These are phyloP conservation scores for Pocillopora verrucosa DNA, from an alignment of 64 coral and sea anemone species.

Conservation along the genomic window DNA sequence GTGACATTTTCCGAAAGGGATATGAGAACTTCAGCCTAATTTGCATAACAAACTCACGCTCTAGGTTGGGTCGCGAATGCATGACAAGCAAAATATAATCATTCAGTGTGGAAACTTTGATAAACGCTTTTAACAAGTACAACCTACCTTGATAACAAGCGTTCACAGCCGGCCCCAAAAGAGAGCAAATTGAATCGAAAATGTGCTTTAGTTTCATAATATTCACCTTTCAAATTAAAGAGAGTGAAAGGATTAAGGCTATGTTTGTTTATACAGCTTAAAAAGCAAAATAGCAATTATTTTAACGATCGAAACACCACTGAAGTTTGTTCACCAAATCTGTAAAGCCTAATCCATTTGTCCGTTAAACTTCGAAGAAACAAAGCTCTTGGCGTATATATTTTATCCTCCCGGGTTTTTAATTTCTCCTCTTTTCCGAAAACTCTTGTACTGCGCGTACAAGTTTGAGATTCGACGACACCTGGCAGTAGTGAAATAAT, in stretches of 20 bases:
- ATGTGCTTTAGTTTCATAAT: constrained; percentile 7
- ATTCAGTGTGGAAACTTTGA: no score
- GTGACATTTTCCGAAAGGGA: not conserved
- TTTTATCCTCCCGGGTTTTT: not conserved
- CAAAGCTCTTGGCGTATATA: not conserved
- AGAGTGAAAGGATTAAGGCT: not conserved
- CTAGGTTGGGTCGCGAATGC: not conserved
- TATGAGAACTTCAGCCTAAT: not conserved
- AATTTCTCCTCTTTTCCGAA: not conserved
- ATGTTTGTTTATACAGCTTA: constrained; percentile 40
- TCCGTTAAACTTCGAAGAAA: not conserved
- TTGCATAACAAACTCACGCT: constrained; percentile 28
- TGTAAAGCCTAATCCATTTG: not conserved
- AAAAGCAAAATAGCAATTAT: constrained; percentile 27
- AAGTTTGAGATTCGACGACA: not conserved
- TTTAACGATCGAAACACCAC: not conserved
- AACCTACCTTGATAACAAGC: not conserved
- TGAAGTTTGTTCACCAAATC: not conserved
- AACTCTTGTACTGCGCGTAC: not conserved
- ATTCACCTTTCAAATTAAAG: not conserved
- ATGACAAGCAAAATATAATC: not conserved
- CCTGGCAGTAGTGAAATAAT: not conserved
- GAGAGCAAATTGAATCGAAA: not conserved
- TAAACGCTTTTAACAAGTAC: no score
- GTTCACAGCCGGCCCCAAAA: not conserved